Conservation (phyloP, 2,888 invertebrate genomes). For the Protonemura montana region DNA sequence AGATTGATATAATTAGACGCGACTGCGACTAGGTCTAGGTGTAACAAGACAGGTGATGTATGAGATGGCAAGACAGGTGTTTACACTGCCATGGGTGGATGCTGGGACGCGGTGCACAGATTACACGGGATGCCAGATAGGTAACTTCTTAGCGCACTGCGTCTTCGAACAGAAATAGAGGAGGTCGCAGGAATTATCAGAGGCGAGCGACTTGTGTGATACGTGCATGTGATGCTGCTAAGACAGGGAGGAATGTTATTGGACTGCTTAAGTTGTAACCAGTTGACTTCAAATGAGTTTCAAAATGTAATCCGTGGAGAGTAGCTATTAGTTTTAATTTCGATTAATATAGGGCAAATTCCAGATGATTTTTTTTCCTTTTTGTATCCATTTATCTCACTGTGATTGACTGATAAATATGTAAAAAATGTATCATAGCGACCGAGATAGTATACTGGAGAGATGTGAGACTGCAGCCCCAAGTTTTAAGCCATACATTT, state of each 20-base stretch:
- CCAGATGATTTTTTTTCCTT: background rate
- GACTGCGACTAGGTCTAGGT: background rate
- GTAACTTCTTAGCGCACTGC: background rate
- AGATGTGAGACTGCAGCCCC: too few relatives aligned
- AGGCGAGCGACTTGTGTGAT: background rate
- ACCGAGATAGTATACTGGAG: too few relatives aligned
- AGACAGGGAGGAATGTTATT: background rate
- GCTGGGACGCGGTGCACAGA: background rate
- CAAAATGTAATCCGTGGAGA: background rate
- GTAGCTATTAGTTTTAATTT: background rate
- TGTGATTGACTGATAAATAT: background rate
- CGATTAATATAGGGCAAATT: background rate
- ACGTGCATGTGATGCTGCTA: too few relatives aligned
- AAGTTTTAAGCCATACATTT: too few relatives aligned
- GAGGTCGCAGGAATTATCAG: background rate
- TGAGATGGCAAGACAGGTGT: background rate
- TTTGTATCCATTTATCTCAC: background rate
- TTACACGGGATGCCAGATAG: background rate
- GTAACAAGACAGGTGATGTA: conserved; percentile 5
- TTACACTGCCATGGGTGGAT: background rate
- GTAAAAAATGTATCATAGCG: too few relatives aligned
- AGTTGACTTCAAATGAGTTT: conserved; percentile 3
- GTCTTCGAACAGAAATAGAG: background rate
- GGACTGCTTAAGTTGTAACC: background rate
- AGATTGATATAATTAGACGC: conserved; percentile 7